Evolutionary conservation across 1,140 invertebrate genomes (phyloP).

Genomic region (Vanessa tameamea): DNA sequence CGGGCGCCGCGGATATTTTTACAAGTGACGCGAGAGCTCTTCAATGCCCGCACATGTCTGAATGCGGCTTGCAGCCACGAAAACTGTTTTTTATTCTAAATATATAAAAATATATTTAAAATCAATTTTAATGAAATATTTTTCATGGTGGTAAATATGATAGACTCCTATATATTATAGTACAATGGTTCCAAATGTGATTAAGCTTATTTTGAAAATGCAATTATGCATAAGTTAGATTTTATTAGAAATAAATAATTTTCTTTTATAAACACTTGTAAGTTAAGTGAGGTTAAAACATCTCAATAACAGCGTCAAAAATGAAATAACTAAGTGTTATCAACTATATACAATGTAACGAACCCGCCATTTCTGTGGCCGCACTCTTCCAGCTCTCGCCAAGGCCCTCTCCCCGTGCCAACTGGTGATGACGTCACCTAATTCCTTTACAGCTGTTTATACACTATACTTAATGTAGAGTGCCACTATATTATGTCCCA

Average conservation of each 20-base stretch:
- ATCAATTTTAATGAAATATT: too few species aligned
- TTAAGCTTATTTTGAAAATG: too few species aligned
- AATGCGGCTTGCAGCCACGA: constrained; percentile 21
- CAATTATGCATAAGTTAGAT: too few species aligned
- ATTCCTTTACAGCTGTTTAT: constrained; percentile 49
- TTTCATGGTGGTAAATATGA: too few species aligned
- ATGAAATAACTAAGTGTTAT: too few species aligned
- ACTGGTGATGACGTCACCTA: constrained; percentile 37
- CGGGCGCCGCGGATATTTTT: constrained; percentile 58
- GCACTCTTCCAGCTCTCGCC: constrained; percentile 34
- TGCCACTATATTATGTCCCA: constrained; percentile 19
- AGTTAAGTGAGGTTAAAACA: too few species aligned
- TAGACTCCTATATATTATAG: too few species aligned
- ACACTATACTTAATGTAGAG: constrained; percentile 13
- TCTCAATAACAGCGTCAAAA: too few species aligned
- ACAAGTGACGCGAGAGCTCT: constrained; percentile 48
- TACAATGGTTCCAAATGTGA: too few species aligned
- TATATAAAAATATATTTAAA: neutral
- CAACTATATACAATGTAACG: too few species aligned
- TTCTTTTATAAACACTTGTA: too few species aligned
- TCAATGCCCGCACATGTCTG: constrained; percentile 19
- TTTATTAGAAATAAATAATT: too few species aligned
- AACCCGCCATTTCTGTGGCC: constrained; percentile 16
- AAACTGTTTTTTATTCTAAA: neutral
- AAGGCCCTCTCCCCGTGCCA: constrained; percentile 54